A percentile compares a stretch with the other conserved stretches of the same genome.
phyloP scores from a whole-genome alignment of 1,140 invertebrate genomes.

The Achroia grisella region DNA sequence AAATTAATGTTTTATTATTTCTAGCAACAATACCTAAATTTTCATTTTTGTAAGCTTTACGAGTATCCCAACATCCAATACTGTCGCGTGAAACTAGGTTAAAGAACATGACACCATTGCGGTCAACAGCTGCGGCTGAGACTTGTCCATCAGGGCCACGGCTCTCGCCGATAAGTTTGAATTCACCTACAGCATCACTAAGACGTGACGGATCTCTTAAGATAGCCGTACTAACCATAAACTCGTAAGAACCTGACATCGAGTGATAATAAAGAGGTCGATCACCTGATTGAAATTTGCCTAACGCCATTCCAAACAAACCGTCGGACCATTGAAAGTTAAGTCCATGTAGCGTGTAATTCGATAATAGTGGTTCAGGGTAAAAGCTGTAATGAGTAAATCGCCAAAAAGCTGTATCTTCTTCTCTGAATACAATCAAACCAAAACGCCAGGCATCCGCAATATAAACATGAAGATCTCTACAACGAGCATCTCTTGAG shows the following conservation, averaged over 20 bases:
- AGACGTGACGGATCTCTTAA: conserved; percentile 77
- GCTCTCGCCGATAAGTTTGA: conserved; percentile 78
- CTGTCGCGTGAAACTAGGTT: conserved; percentile 84
- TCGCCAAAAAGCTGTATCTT: conserved; percentile 79
- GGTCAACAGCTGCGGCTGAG: conserved; percentile 81
- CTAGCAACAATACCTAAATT: conserved; percentile 79
- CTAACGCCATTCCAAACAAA: conserved; percentile 83
- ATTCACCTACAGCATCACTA: conserved; percentile 73
- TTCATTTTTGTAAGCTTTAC: conserved; percentile 78
- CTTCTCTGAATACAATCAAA: conserved; percentile 80
- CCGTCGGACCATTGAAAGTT: conserved; percentile 89
- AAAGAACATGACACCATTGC: conserved; percentile 86
- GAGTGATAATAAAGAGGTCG: conserved; percentile 84
- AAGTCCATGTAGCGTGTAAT: conserved; percentile 80
- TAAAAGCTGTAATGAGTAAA: conserved; percentile 83
- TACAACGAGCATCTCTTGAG: conserved; percentile 77
- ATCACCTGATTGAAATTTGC: conserved; percentile 75
- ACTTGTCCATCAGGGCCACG: conserved; percentile 79
- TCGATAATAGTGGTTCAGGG: conserved; percentile 83
- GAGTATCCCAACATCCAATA: conserved; percentile 87
- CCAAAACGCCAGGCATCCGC: conserved; percentile 86
- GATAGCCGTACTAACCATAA: conserved; percentile 79
- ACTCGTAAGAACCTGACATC: conserved; percentile 85
- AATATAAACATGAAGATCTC: conserved; percentile 81
- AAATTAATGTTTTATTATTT: conserved; percentile 79